phyloP scores from a whole-genome alignment of 2,113 vertebrate species.

The Neopipo cinnamomea region DNA sequence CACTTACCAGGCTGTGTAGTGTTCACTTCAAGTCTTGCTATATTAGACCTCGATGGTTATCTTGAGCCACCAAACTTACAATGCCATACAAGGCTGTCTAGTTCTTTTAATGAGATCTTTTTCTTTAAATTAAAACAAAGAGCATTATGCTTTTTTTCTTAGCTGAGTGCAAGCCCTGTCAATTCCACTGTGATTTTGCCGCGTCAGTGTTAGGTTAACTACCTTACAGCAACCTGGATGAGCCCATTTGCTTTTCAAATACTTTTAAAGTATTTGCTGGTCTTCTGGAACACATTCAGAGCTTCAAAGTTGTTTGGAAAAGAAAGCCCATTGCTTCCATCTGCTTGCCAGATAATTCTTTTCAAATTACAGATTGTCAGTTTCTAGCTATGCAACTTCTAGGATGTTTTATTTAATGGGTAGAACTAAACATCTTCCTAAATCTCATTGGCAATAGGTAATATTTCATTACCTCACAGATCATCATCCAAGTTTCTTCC shows the following conservation, averaged over 20 bases:
- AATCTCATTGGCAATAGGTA: conserved; percentile 21
- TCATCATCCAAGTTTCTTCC: conserved; percentile 36
- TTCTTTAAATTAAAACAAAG: neutral
- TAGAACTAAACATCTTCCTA: conserved; percentile 36
- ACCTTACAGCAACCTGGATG: neutral
- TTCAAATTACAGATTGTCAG: conserved; percentile 12
- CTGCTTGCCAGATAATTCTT: conserved; percentile 28
- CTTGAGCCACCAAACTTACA: neutral
- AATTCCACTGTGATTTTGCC: neutral
- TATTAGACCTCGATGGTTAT: neutral
- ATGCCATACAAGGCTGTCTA: neutral
- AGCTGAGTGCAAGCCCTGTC: neutral
- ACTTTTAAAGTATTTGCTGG: neutral
- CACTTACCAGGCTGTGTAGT: neutral
- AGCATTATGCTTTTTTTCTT: neutral
- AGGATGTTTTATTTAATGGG: conserved; percentile 41
- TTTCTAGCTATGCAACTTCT: conserved; percentile 63
- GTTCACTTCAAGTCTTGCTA: neutral
- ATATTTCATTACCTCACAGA: conserved; percentile 21
- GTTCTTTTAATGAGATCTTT: neutral
- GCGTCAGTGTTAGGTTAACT: conserved; percentile 1
- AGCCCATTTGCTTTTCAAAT: neutral
- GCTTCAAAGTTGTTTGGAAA: neutral
- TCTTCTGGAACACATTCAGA: neutral
- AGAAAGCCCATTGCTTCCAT: conserved; percentile 10